A percentile compares a stretch with the other conserved stretches of the same genome.
Conservation (phyloP, 1,140 invertebrate species). For the Scylla paramamosain region DNA sequence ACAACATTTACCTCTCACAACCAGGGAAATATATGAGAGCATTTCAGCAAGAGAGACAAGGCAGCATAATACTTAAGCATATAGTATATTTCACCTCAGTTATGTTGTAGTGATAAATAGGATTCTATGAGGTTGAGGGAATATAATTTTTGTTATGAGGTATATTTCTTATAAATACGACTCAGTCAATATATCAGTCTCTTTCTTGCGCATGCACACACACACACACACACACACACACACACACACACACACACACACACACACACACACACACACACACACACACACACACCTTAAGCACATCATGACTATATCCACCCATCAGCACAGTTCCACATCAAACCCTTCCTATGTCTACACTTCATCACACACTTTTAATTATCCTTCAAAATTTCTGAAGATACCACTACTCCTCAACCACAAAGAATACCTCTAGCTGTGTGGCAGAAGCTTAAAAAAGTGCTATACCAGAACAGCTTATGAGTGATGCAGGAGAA, state of each 20-base stretch:
- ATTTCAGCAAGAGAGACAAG: background rate
- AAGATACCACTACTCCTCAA: too few relatives aligned
- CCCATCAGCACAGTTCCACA: too few relatives aligned
- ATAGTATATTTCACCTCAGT: background rate
- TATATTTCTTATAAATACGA: background rate
- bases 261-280: background rate
- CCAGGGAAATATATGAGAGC: background rate
- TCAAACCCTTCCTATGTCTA: too few relatives aligned
- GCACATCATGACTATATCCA: too few relatives aligned
- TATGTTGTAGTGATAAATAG: background rate
- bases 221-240: background rate
- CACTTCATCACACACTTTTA: too few relatives aligned
- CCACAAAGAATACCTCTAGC: too few relatives aligned
- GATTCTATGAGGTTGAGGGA: too few relatives aligned
- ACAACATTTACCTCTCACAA: background rate
- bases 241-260: background rate
- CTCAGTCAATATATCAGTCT: too few relatives aligned
- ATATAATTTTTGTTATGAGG: background rate
- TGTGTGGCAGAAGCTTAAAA: too few relatives aligned
- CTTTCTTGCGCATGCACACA: background rate
- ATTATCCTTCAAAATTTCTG: too few relatives aligned
- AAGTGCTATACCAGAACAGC: too few relatives aligned
- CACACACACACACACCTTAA: background rate
- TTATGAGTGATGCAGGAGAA: too few relatives aligned
- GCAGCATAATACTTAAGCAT: slow-evolving; percentile 21